Percentiles rank a stretch among this genome's conserved stretches.
Conservation (phyloP, 2,113 vertebrate species). For the Lepus europaeus region DNA sequence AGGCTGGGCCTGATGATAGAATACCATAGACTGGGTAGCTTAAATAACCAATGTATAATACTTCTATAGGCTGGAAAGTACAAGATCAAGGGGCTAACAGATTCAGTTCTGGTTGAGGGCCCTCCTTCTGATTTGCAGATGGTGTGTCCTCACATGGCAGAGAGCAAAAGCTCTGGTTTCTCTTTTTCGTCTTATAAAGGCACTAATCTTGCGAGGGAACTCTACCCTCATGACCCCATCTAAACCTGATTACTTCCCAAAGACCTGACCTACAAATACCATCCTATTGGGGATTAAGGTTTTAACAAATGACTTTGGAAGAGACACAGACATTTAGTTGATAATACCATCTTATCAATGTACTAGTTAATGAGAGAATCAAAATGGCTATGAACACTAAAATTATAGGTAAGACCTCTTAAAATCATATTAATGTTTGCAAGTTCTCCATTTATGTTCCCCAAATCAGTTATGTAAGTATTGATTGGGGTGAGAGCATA, state of each 20-base stretch:
- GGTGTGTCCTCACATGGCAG: neutral
- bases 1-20: neutral
- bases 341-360: neutral
- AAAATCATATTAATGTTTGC: neutral
- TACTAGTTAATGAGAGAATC: neutral
- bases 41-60: neutral
- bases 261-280: neutral
- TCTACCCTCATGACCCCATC: neutral
- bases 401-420: neutral
- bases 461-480: neutral
- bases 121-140: neutral
- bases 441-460: neutral
- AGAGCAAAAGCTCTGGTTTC: neutral
- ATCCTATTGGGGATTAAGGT: neutral
- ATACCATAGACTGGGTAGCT: neutral
- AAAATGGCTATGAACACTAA: neutral
- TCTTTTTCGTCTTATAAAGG: neutral
- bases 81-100: neutral
- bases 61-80: neutral
- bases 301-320: neutral
- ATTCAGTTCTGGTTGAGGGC: neutral
- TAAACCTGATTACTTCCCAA: neutral
- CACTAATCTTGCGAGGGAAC: neutral
- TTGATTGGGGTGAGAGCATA: neutral
- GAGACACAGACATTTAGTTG: neutral